Percentiles rank a stretch among this genome's conserved stretches.
Evolutionary conservation across 2,113 vertebrate genomes (phyloP).

Genomic region (Thinocorus orbignyianus): DNA sequence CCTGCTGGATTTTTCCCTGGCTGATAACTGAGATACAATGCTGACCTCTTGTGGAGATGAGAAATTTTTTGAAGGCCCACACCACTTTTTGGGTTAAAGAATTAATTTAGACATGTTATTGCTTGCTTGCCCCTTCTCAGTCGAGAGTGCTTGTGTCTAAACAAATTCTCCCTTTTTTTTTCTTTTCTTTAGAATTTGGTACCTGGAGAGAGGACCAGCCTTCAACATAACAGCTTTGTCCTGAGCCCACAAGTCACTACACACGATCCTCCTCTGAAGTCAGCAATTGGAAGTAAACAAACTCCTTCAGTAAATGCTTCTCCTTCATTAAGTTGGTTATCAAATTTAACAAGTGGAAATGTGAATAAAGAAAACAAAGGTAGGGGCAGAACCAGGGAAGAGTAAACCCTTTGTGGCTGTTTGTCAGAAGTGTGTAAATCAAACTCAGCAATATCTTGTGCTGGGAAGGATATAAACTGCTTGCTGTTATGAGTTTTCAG

Average conservation of each 20-base stretch:
- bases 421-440: background rate
- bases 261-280: conserved; percentile 45
- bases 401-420: background rate
- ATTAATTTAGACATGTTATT: background rate
- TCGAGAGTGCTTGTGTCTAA: background rate
- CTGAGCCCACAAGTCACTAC: conserved; percentile 30
- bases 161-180: background rate
- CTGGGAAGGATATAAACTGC: background rate
- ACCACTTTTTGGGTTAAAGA: background rate
- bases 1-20: background rate
- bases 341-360: conserved; percentile 71
- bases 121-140: background rate
- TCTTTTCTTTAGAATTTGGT: conserved; percentile 56
- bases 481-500: background rate
- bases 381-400: conserved; percentile 15
- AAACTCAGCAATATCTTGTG: background rate
- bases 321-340: conserved; percentile 75
- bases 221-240: conserved; percentile 51
- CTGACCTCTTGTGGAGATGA: conserved; percentile 39
- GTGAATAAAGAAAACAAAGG: conserved; percentile 83
- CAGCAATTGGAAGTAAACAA: conserved; percentile 55
- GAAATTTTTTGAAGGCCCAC: background rate
- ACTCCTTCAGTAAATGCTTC: conserved; percentile 44
- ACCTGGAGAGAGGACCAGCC: conserved; percentile 56
- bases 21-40: background rate